These are phyloP conservation scores for Lepus townsendii DNA, from an alignment of 2,797 vertebrate species.

Conservation along the genomic window DNA sequence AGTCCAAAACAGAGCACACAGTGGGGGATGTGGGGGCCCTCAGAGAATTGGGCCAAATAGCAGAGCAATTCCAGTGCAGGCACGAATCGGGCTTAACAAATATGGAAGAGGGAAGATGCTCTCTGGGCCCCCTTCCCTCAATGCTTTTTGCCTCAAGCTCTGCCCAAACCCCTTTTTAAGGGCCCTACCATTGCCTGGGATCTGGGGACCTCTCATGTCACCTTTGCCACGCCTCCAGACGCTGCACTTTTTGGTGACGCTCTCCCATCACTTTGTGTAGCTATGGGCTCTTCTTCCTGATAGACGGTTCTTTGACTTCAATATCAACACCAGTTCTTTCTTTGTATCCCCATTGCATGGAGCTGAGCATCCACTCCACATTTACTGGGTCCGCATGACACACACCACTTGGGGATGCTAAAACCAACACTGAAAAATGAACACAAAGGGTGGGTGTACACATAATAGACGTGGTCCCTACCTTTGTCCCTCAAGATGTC, in stretches of 20 bases:
- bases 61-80: background rate
- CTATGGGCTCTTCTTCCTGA: background rate
- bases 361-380: background rate
- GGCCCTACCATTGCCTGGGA: background rate
- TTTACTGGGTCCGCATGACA: background rate
- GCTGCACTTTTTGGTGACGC: fast-evolving
- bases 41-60: background rate
- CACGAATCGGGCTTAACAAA: background rate
- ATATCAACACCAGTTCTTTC: background rate
- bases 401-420: background rate
- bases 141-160: background rate
- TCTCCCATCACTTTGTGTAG: background rate
- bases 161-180: background rate
- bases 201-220: too few species aligned
- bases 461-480: background rate
- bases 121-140: fast-evolving
- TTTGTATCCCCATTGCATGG: too few species aligned
- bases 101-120: fast-evolving
- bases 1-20: background rate
- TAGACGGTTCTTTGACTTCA: background rate
- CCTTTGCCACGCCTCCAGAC: too few species aligned
- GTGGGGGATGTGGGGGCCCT: background rate
- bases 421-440: background rate
- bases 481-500: background rate
- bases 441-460: background rate